phyloP scores from a whole-genome alignment of 2,888 invertebrate species.

The Tiliacea aurago region DNA sequence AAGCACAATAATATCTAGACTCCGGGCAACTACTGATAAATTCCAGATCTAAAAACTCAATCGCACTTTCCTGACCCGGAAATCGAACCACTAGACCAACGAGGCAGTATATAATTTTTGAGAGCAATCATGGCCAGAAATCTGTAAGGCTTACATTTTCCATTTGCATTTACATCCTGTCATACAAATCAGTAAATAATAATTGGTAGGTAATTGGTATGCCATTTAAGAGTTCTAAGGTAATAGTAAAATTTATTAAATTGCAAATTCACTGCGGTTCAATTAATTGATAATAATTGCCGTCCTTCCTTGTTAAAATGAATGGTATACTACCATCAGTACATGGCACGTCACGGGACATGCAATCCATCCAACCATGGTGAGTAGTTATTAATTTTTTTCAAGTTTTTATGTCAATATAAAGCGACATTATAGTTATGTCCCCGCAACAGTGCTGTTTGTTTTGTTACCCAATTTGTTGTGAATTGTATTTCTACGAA shows the following conservation, averaged over 20 bases:
- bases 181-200: constrained; percentile 16
- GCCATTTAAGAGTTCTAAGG: constrained; percentile 7
- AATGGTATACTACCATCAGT: no score
- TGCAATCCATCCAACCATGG: not conserved
- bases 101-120: not conserved
- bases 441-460: not conserved
- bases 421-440: fast-evolving
- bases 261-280: constrained; percentile 15
- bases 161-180: not conserved
- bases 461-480: not conserved
- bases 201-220: constrained; percentile 8
- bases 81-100: not conserved
- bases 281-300: constrained; percentile 11
- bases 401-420: not conserved
- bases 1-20: not conserved
- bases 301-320: not conserved
- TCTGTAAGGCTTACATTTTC: not conserved
- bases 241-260: constrained; percentile 19
- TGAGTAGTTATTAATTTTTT: not conserved
- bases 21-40: not conserved
- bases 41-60: not conserved
- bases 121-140: no score
- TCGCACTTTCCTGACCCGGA: not conserved
- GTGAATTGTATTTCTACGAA: not conserved
- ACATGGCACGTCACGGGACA: no score